phyloP scores from a whole-genome alignment of 1,140 invertebrate species.

The Teleogryllus occipitalis region DNA sequence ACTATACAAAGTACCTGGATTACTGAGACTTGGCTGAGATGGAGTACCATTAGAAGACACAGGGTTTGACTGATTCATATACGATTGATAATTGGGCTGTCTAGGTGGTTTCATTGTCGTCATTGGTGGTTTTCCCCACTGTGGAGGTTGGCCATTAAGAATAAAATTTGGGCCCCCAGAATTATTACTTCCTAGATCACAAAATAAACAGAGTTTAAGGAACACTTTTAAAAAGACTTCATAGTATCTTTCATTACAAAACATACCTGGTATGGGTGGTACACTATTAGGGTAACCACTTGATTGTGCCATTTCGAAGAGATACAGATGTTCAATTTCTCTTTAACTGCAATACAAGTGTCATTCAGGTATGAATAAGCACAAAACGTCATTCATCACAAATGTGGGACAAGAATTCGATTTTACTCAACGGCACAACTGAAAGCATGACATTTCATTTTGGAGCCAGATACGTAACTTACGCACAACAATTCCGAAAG shows the following conservation, averaged over 20 bases:
- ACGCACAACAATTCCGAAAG: no score
- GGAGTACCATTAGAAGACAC: constrained; percentile 13
- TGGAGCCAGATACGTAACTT: no score
- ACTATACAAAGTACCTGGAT: neutral
- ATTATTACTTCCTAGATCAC: neutral
- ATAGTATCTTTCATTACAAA: neutral
- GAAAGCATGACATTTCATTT: no score
- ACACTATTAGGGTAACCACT: constrained; percentile 10
- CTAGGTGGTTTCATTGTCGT: neutral
- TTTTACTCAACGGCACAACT: no score
- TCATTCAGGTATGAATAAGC: no score
- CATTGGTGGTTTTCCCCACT: constrained; percentile 2
- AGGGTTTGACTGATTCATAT: neutral
- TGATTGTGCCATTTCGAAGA: neutral
- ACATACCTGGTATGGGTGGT: neutral
- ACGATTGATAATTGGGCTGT: neutral
- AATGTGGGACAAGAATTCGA: no score
- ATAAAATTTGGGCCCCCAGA: constrained; percentile 2
- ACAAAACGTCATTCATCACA: no score
- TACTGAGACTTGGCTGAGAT: constrained; percentile 2
- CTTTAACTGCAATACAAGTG: neutral
- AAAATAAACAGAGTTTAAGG: neutral
- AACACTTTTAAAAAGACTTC: neutral
- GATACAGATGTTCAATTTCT: neutral
- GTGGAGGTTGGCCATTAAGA: constrained; percentile 17